Evolutionary conservation across 2,113 vertebrate genomes (phyloP).

Genomic region (Rhipidura dahli): DNA sequence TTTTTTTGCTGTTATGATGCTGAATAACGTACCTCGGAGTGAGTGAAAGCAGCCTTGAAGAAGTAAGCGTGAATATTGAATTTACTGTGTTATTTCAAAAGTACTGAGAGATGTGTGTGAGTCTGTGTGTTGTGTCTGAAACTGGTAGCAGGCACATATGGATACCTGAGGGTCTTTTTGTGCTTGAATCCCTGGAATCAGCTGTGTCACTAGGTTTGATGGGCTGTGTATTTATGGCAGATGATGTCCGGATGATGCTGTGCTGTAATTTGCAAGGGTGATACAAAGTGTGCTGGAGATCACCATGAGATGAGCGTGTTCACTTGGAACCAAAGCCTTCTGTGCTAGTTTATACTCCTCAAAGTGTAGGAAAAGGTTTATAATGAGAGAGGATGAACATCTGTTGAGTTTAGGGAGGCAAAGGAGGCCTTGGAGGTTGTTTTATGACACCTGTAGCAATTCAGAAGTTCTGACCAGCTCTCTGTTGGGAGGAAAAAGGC

Average conservation of each 20-base stretch:
- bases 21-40: not conserved
- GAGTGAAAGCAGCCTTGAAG: not conserved
- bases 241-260: not conserved
- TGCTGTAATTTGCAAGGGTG: not conserved
- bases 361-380: not conserved
- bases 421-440: not conserved
- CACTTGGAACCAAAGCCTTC: not conserved
- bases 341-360: not conserved
- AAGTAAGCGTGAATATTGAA: not conserved
- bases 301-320: not conserved
- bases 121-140: not conserved
- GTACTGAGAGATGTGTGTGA: accelerated
- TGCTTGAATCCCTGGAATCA: not conserved
- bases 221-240: not conserved
- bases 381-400: not conserved
- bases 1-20: not conserved
- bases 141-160: not conserved
- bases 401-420: not conserved
- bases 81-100: not conserved
- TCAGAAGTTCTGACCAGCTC: not conserved
- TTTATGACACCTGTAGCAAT: not conserved
- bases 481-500: not conserved
- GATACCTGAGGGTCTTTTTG: not conserved
- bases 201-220: not conserved
- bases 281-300: not conserved